Evolutionary conservation across 2,113 vertebrate species (phyloP).

Genomic region (Anhinga anhinga): DNA sequence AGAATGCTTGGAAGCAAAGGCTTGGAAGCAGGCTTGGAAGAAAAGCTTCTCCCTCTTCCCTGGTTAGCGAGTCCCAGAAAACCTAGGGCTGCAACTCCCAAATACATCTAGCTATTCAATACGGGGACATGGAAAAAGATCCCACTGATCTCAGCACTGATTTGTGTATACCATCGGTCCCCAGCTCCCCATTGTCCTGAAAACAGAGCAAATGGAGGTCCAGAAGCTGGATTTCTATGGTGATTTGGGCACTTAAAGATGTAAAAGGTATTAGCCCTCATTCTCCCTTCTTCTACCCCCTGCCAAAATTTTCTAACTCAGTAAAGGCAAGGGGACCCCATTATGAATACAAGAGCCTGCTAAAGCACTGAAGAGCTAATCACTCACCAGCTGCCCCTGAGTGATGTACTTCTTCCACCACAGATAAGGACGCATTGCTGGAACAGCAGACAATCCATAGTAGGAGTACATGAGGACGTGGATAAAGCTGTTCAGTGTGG

Average conservation of each 20-base stretch:
- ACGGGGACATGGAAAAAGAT: neutral
- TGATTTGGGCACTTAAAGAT: neutral
- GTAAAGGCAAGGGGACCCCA: neutral
- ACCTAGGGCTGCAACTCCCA: neutral
- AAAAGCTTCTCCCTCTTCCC: neutral
- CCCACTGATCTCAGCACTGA: neutral
- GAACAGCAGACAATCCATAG: conserved; percentile 91
- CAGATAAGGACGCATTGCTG: conserved; percentile 90
- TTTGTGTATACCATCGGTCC: neutral
- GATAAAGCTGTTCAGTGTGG: conserved; percentile 94
- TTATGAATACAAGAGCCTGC: neutral
- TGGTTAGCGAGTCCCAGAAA: neutral
- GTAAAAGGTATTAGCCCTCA: neutral
- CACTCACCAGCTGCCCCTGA: conserved; percentile 93
- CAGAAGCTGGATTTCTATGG: neutral
- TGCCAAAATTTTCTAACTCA: neutral
- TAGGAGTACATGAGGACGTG: conserved; percentile 98
- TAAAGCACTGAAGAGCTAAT: neutral
- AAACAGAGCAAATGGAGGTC: neutral
- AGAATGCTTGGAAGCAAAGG: too few relatives aligned
- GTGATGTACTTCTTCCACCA: conserved; percentile 99
- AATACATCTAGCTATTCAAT: neutral
- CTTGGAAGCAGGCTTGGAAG: neutral
- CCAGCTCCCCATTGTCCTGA: neutral
- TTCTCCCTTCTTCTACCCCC: neutral